Percentiles rank a stretch among this genome's conserved stretches.
Evolutionary conservation across 1,140 invertebrate species (phyloP).

Genomic region (Pachyrhynchus sulphureomaculatus): DNA sequence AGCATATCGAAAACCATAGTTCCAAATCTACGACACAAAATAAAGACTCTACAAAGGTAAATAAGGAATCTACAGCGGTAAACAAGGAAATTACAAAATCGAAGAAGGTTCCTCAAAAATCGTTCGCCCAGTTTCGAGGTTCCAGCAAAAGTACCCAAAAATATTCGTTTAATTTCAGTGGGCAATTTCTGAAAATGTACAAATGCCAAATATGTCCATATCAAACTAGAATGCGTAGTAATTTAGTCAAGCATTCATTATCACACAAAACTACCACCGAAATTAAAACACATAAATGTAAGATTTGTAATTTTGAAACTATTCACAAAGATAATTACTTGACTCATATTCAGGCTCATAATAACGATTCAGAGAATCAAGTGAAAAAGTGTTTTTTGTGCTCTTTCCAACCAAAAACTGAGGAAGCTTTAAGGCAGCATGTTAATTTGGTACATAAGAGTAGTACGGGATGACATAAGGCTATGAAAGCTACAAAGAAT

Average conservation of each 20-base stretch:
- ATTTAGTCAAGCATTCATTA: constrained; percentile 8
- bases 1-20: constrained; percentile 7
- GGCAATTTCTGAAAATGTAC: constrained; percentile 21
- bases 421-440: constrained; percentile 12
- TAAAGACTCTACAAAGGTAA: too few species aligned
- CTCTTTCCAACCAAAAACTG: constrained; percentile 19
- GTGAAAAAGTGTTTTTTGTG: constrained; percentile 23
- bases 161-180: neutral
- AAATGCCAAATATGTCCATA: constrained; percentile 24
- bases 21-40: too few species aligned
- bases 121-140: neutral
- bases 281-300: constrained; percentile 14
- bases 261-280: constrained; percentile 6
- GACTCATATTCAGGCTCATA: constrained; percentile 13
- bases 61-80: too few species aligned
- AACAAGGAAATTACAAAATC: too few species aligned
- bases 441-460: constrained; percentile 20
- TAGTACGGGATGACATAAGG: constrained; percentile 1
- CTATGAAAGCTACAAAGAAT: neutral
- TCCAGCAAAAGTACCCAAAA: neutral
- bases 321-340: constrained; percentile 25
- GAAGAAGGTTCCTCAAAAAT: neutral
- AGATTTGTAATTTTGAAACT: constrained; percentile 20
- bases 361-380: neutral
- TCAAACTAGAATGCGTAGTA: constrained; percentile 21